These are phyloP conservation scores for Aythya baeri DNA, from an alignment of 2,113 vertebrate species.

Conservation along the genomic window DNA sequence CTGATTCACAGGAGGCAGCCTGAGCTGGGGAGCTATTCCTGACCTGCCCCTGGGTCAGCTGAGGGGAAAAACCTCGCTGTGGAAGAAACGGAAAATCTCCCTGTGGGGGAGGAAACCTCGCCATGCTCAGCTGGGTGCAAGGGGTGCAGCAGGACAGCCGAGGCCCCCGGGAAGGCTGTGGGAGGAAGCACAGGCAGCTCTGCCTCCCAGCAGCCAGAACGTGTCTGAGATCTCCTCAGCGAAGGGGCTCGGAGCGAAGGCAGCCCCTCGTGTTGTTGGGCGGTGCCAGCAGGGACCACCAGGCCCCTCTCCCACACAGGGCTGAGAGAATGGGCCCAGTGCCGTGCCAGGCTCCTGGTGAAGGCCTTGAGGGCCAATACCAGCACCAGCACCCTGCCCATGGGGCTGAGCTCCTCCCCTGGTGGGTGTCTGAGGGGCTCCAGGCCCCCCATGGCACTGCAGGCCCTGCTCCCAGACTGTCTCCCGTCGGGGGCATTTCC, in stretches of 20 bases:
- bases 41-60: constrained; percentile 31
- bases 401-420: neutral
- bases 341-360: neutral
- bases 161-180: neutral
- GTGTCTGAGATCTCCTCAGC: neutral
- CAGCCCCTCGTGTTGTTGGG: fast-evolving
- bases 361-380: too few species aligned
- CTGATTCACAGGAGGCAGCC: neutral
- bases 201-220: neutral
- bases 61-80: neutral
- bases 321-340: neutral
- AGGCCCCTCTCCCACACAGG: fast-evolving
- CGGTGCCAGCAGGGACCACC: fast-evolving
- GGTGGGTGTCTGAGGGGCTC: too few species aligned
- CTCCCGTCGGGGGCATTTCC: neutral
- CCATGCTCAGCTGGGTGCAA: fast-evolving
- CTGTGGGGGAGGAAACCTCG: neutral
- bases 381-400: neutral
- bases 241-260: neutral
- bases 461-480: neutral
- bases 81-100: constrained; percentile 14
- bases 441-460: too few species aligned
- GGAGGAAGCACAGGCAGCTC: neutral
- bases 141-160: neutral
- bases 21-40: neutral